Conservation (phyloP, 2,888 invertebrate genomes). For the Meloe dianella region DNA sequence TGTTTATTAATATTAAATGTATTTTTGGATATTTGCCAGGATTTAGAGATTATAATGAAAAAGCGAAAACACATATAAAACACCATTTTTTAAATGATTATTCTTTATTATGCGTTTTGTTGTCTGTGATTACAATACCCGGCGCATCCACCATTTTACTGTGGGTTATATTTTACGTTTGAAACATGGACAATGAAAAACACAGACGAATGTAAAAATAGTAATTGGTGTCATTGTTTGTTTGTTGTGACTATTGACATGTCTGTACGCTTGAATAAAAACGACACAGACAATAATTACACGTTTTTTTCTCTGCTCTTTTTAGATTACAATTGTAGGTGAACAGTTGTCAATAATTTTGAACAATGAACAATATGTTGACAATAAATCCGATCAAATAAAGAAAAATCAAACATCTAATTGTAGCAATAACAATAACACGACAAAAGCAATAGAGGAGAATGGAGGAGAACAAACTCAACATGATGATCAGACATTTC, state of each 20-base stretch:
- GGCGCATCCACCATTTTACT: slow-evolving; percentile 12
- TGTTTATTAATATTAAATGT: neutral
- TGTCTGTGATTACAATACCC: neutral
- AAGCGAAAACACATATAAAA: too few relatives aligned
- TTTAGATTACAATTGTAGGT: neutral
- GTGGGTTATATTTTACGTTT: neutral
- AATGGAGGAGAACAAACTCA: neutral
- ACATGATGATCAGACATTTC: neutral
- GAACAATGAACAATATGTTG: neutral
- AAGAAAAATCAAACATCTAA: neutral
- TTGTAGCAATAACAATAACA: neutral
- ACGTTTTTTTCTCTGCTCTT: neutral
- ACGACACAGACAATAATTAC: slow-evolving; percentile 4
- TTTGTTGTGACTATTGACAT: neutral
- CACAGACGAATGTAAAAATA: neutral
- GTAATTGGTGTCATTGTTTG: neutral
- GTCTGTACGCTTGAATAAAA: neutral
- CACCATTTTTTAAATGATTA: too few relatives aligned
- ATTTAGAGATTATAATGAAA: neutral
- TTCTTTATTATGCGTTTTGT: too few relatives aligned
- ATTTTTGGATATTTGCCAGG: neutral
- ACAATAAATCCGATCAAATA: neutral
- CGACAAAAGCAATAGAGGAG: neutral
- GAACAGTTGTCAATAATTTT: slow-evolving; percentile 7
- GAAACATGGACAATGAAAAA: too few relatives aligned